phyloP scores from a whole-genome alignment of 2,797 vertebrate genomes.

The Ceryle rudis region DNA sequence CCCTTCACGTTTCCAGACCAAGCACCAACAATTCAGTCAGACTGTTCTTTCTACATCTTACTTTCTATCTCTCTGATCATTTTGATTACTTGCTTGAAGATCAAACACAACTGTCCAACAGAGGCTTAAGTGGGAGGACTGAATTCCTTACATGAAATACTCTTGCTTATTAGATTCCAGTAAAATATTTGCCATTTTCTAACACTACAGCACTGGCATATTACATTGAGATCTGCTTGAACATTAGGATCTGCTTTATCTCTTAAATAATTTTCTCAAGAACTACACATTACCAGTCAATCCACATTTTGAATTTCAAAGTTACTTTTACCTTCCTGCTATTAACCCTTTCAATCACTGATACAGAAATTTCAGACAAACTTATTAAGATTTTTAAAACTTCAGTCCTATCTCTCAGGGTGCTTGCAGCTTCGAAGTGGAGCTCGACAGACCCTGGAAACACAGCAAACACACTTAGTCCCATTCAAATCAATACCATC shows the following conservation, averaged over 20 bases:
- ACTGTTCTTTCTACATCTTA: background rate
- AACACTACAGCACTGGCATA: background rate
- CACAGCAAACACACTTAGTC: background rate
- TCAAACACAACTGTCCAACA: background rate
- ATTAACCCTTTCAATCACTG: background rate
- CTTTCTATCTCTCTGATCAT: background rate
- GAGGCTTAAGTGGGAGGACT: background rate
- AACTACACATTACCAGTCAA: background rate
- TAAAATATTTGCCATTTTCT: background rate
- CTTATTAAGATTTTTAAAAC: background rate
- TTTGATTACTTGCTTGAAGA: background rate
- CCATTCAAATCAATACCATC: background rate
- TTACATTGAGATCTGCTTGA: background rate
- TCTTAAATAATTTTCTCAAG: background rate
- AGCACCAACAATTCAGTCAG: background rate
- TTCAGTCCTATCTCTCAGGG: background rate
- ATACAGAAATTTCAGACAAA: background rate
- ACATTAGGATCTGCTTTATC: background rate
- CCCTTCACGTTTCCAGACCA: background rate
- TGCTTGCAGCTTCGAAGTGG: background rate
- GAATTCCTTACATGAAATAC: conserved; percentile 11
- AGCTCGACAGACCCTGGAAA: background rate
- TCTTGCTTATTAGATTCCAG: background rate
- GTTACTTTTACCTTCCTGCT: background rate
- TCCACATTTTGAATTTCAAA: background rate